phyloP scores from a whole-genome alignment of 2,797 vertebrate genomes.

The Margarornis squamiger region DNA sequence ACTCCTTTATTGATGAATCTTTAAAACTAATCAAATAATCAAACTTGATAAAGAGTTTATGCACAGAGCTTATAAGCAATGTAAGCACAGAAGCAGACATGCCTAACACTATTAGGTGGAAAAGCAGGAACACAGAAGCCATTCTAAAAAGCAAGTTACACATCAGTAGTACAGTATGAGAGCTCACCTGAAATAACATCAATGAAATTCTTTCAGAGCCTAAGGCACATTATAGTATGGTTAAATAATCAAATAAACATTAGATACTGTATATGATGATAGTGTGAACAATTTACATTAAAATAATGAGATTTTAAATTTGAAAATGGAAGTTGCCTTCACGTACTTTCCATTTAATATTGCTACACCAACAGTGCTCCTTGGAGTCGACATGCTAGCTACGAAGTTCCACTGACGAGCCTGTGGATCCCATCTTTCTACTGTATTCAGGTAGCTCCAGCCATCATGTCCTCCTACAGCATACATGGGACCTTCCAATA shows the following conservation, averaged over 20 bases:
- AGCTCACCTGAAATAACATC: not conserved
- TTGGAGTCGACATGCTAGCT: constrained; percentile 96
- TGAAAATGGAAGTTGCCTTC: not conserved
- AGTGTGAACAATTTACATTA: not conserved
- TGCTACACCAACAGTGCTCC: constrained; percentile 96
- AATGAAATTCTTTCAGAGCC: not conserved
- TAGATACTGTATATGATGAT: not conserved
- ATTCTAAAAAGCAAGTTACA: not conserved
- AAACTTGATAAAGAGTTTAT: not conserved
- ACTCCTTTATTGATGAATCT: not conserved
- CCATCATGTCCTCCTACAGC: constrained; percentile 96
- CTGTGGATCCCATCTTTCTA: constrained; percentile 95
- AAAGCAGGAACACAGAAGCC: not conserved
- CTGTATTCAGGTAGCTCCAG: constrained; percentile 98
- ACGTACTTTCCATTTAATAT: constrained; percentile 95
- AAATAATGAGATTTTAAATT: not conserved
- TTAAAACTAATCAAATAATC: not conserved
- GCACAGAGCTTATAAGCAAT: not conserved
- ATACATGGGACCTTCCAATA: constrained; percentile 96
- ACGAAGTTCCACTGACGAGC: constrained; percentile 98
- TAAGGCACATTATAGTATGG: not conserved
- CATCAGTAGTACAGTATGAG: not conserved
- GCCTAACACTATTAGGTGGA: not conserved
- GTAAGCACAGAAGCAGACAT: not conserved
- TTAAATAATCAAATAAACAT: not conserved